Base-by-base conservation (phyloP, 2,888 invertebrate genomes). In the Microctonus hyperodae region DNA sequence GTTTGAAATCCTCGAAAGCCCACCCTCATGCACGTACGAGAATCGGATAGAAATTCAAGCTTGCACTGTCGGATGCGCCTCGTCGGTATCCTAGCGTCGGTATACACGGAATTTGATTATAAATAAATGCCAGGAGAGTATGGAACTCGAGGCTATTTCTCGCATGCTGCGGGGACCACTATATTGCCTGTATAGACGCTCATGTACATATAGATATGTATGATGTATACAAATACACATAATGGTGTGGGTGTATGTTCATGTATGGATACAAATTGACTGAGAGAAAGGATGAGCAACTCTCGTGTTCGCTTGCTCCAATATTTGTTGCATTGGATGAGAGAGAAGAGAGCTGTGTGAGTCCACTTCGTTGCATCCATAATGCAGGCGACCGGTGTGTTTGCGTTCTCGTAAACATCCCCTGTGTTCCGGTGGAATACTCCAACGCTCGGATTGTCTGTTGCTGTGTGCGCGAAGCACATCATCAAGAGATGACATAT, bases 291-390 rank as follows among this genome's bases (percentile, higher is more conserved):
- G 37, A 64, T 59, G 60, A 68, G 68, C 64, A 66, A 65, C 51
- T 37, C 37, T n/a, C 37, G 37, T 37, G 13, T 5, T 4, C 4
- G 13, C 37, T 37, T n/a, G 13, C 37, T 37, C 13, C 37, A 2
- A 37, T 37, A n/a, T 35, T n/a, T 37, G 13, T 37, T 37, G 37
- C n/a, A 37, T 13, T 37, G 44, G 20, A 7, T 16, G 33, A 65
- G 57, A 64, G 53, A 60, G 59, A 61, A 61, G 57, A 53, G 37
- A 58, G 51, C 60, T 55, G 61, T 59, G 60, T 58, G 65, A 77
- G 81, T 81, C 81, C 79, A 79, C 81, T 81, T 76, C 76, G 79
- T 74, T 79, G 81, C 81, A 83, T 83, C 79, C 80, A 82, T 83
- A 83, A 83, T 82, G 81, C 80, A 81, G 78, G 73, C 76, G 74